Evolutionary conservation across 1,140 invertebrate species (phyloP), one percentile per base, ranked within the genome.

Genomic region (Macrotrachela quadricornifera): DNA sequence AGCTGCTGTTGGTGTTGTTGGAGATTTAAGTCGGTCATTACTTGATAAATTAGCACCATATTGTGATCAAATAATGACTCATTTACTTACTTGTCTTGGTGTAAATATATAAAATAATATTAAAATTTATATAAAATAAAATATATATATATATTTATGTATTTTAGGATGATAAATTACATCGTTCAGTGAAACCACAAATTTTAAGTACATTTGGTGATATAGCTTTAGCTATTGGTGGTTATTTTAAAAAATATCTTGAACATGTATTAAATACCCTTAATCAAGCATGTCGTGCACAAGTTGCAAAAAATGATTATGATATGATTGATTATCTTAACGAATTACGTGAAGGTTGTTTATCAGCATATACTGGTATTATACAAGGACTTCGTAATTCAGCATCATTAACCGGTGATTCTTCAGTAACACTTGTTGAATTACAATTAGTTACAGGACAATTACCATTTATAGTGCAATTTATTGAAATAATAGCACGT

Each of bases 341-440:
- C 65, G 84, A 91, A 61, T 71, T 96, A n/a, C 74, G 88, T 12
- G 88, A 94, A 70, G 85, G 85, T 48, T 85, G 91, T 18, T 68
- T 95, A 46, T 88, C 95, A 67, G 87, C 88, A 0, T 96, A 91
- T 64, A 90, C 87, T 42, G 90, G 91, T 39, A 95, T 96, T 54
- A 80, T 94, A 53, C 88, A 95, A 67, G 90, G 90, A 21, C 69
- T 95, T 14, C 86, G 90, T 30, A 30, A 30, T 30, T 30, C 21
- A 30, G 21, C 21, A 30, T 2, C 21, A 30, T 4, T 8, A 2
- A 30, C 21, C 21, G 21, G 21, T 30, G 21, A 30, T 30, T 30
- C 21, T 8, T 30, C 21, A 30, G 21, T 8, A 30, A 8, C 21
- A 30, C 21, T 30, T 30, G 21, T 8, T 30, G 21, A 30, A 30